Base-by-base conservation (phyloP, 2,797 vertebrate genomes). In the Carapus acus region DNA sequence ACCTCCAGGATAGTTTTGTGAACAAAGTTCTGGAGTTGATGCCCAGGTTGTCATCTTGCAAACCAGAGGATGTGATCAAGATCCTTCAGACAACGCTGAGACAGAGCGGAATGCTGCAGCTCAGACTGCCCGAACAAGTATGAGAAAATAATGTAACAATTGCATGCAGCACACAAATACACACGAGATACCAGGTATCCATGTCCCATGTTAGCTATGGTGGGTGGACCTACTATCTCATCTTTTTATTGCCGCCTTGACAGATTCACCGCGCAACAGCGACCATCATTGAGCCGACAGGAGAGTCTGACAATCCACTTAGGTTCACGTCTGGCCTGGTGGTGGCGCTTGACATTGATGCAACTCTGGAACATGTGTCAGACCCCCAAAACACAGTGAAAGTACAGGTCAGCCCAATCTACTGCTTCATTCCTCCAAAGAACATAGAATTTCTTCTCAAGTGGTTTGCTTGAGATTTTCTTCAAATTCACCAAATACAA, bases 301-400 rank as follows among this genome's bases (percentile, higher is more conserved):
- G 93, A 2, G 95, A 97, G 76, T 99, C 95, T 0, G 96, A 99
- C 72, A 97, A 97, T 74, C 94, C 94, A 0, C 79, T 97, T 74
- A 81, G 88, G 49, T 99, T 99, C 80, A 99, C 95, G 0, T 87
- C 93, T 0, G 95, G 96, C 13, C 79, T 97, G 80, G 93, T 99
- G 15, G 90, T 97, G 64, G 95, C 93, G 0, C 76, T 99, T 43
- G 95, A 97, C 67, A 83, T 98, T 0, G 95, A 98, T 15, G 94
- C 94, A 2, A 98, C 92, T 0, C 76, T 99, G 41, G 93, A 99
- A 58, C 92, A 97, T 0, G 89, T 98, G 17, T 91, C 91, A 62
- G 90, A 97, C 20, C 94, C 95, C 2, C 95, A 97, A 49, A 90
- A 63, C 75, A 88, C 85, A 0, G 91, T 98, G 2, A 97, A 96